These are phyloP conservation scores for Falco columbarius DNA, from an alignment of 2,797 vertebrate species.

Conservation along the genomic window DNA sequence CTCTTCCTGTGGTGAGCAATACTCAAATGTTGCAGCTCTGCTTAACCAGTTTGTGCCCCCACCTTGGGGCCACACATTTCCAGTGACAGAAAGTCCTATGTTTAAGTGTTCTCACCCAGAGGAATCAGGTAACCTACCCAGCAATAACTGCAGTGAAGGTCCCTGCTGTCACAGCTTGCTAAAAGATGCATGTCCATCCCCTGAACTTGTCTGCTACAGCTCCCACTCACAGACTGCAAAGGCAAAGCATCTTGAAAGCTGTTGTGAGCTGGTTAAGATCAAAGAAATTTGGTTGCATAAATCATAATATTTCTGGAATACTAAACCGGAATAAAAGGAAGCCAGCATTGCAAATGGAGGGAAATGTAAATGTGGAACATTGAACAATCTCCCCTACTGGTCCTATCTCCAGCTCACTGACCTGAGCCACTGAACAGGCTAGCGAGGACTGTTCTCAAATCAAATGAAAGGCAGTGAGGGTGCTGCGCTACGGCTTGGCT, in stretches of 20 bases:
- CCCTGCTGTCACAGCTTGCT: neutral
- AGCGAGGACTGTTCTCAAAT: neutral
- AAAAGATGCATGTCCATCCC: neutral
- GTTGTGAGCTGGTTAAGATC: constrained; percentile 25
- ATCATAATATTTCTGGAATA: neutral
- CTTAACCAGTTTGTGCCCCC: neutral
- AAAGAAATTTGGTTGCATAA: constrained; percentile 28
- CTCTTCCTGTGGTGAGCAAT: neutral
- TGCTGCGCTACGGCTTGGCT: neutral
- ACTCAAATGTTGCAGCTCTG: neutral
- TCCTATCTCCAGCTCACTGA: fast-evolving
- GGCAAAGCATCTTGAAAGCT: constrained; percentile 1
- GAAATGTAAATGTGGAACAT: neutral
- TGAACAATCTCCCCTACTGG: neutral
- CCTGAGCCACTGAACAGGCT: neutral
- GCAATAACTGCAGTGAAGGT: neutral
- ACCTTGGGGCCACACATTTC: too few relatives aligned
- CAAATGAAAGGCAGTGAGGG: too few relatives aligned
- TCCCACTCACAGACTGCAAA: neutral
- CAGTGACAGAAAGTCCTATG: neutral
- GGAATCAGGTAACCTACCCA: neutral
- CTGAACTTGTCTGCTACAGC: neutral
- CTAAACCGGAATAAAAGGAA: neutral
- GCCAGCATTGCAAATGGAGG: neutral
- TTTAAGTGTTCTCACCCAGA: neutral